phyloP scores from a whole-genome alignment of 1,140 invertebrate species.

The Pogonomyrmex californicus region DNA sequence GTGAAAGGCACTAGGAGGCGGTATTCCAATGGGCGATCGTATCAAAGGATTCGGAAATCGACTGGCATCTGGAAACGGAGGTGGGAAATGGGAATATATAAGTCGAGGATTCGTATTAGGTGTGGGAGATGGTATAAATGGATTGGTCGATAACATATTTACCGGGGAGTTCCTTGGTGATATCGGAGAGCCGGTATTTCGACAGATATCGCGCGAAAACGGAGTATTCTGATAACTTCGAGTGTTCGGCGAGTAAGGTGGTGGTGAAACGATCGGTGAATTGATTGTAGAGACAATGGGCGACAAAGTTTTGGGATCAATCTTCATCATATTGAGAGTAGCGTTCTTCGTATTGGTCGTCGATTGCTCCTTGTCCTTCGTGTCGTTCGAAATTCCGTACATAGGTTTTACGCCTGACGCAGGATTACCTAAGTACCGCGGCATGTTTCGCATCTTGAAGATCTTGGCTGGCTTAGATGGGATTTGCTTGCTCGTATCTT shows the following conservation, averaged over 20 bases:
- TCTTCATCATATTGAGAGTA: slow-evolving; percentile 87
- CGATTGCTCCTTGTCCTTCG: slow-evolving; percentile 80
- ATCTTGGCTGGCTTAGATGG: slow-evolving; percentile 87
- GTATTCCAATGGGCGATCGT: slow-evolving; percentile 81
- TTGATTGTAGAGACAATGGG: slow-evolving; percentile 84
- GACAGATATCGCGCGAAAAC: slow-evolving; percentile 80
- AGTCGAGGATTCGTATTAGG: slow-evolving; percentile 86
- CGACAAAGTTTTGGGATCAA: slow-evolving; percentile 89
- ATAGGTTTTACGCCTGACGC: slow-evolving; percentile 89
- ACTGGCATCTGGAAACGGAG: slow-evolving; percentile 83
- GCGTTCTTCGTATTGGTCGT: slow-evolving; percentile 68
- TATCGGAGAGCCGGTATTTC: slow-evolving; percentile 79
- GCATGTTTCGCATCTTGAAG: slow-evolving; percentile 88
- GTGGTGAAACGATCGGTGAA: slow-evolving; percentile 83
- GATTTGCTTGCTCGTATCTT: slow-evolving; percentile 79
- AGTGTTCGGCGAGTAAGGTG: slow-evolving; percentile 85
- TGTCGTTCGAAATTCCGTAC: slow-evolving; percentile 86
- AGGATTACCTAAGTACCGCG: slow-evolving; percentile 89
- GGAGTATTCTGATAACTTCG: slow-evolving; percentile 83
- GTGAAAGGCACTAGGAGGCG: slow-evolving; percentile 85
- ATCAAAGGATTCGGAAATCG: slow-evolving; percentile 82
- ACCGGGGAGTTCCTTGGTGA: slow-evolving; percentile 83
- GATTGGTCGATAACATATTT: slow-evolving; percentile 86
- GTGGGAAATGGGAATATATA: slow-evolving; percentile 85
- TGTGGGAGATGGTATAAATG: slow-evolving; percentile 87